phyloP scores from a whole-genome alignment of 2,888 invertebrate genomes.

The Lacanobia wlatinum region DNA sequence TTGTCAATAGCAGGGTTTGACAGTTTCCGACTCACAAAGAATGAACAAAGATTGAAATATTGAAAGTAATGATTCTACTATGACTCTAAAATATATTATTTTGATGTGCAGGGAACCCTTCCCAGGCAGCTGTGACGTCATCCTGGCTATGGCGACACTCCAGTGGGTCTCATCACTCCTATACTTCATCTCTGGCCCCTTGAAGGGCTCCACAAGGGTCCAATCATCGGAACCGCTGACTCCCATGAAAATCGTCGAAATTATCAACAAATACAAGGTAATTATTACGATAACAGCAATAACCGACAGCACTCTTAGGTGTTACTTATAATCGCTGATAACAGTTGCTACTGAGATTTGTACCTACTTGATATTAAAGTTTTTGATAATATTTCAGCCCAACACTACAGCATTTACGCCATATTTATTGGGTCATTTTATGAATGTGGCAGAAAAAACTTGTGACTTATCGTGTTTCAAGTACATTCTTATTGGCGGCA shows the following conservation, averaged over 20 bases:
- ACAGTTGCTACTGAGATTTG: slow-evolving; percentile 21
- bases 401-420: slow-evolving; percentile 77
- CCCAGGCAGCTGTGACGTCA: slow-evolving; percentile 55
- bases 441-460: slow-evolving; percentile 74
- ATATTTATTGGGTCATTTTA: slow-evolving; percentile 76
- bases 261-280: slow-evolving; percentile 77
- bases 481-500: slow-evolving; percentile 77
- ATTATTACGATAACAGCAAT: slow-evolving; percentile 33
- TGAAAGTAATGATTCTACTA: background rate
- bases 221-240: slow-evolving; percentile 71
- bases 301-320: slow-evolving; percentile 9
- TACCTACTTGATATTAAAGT: slow-evolving; percentile 15
- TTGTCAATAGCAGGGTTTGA: too few species aligned
- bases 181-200: slow-evolving; percentile 70
- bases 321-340: slow-evolving; percentile 7
- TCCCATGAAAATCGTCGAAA: slow-evolving; percentile 66
- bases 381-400: slow-evolving; percentile 71
- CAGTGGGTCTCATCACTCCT: slow-evolving; percentile 77
- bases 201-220: slow-evolving; percentile 70
- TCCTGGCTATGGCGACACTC: slow-evolving; percentile 72
- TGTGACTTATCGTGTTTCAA: slow-evolving; percentile 80
- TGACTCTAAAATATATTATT: background rate
- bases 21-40: too few species aligned
- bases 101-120: slow-evolving; percentile 66
- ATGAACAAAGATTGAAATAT: too few species aligned